A percentile compares a stretch with the other conserved stretches of the same genome.
Conservation (phyloP, 2,113 vertebrate species). For the Leucopsar rothschildi region DNA sequence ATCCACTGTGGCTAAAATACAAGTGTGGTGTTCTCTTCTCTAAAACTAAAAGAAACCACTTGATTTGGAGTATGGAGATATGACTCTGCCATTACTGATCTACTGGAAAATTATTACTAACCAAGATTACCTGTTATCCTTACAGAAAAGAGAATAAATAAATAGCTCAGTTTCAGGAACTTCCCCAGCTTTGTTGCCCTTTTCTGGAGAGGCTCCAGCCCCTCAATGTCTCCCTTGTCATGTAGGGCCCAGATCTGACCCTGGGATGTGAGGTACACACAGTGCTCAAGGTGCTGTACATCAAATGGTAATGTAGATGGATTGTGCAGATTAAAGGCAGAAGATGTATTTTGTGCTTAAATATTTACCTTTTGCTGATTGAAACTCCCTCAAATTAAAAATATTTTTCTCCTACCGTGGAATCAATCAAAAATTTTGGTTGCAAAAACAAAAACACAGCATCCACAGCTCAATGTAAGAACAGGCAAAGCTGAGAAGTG, state of each 20-base stretch:
- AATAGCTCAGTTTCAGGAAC: background rate
- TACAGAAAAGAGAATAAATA: background rate
- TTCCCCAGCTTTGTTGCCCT: rapidly evolving
- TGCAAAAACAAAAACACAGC: background rate
- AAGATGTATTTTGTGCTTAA: background rate
- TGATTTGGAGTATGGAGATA: background rate
- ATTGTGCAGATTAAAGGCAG: background rate
- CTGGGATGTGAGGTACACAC: background rate
- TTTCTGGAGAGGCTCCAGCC: background rate
- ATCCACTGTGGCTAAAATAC: background rate
- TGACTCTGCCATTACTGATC: background rate
- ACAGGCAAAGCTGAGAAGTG: background rate
- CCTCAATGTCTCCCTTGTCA: background rate
- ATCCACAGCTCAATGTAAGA: background rate
- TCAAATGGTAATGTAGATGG: background rate
- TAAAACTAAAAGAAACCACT: background rate
- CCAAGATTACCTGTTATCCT: background rate
- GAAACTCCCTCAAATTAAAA: background rate
- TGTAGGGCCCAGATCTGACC: background rate
- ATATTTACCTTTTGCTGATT: background rate
- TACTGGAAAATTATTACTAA: background rate
- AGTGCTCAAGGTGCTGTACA: background rate
- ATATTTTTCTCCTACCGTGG: background rate
- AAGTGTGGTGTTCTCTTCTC: background rate
- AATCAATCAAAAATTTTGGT: background rate